Conservation (phyloP, 2,888 invertebrate species). For the Steromphala cineraria region DNA sequence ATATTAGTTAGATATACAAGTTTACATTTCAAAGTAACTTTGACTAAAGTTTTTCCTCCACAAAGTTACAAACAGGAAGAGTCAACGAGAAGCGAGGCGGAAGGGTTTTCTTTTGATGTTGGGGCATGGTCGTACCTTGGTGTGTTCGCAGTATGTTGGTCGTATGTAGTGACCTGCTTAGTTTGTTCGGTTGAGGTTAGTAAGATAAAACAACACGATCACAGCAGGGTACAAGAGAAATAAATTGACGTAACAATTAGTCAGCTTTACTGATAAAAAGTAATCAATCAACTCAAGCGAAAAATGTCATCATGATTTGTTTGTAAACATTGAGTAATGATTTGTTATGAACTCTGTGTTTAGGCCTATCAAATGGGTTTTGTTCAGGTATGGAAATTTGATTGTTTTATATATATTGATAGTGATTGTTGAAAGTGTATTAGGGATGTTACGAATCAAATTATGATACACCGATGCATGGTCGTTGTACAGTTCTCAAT, state of each 20-base stretch:
- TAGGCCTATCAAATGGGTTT: too few species aligned
- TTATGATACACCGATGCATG: too few species aligned
- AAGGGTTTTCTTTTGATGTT: constrained; percentile 15
- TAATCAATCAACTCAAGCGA: neutral
- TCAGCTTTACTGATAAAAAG: neutral
- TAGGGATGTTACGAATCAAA: too few species aligned
- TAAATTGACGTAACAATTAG: neutral
- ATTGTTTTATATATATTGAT: too few species aligned
- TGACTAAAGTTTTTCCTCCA: neutral
- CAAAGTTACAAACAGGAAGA: neutral
- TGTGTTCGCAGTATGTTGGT: constrained; percentile 5
- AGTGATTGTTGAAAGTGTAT: too few species aligned
- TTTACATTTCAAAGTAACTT: neutral
- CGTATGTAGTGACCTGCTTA: neutral
- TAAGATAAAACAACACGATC: neutral
- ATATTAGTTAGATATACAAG: neutral
- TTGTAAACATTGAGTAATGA: neutral
- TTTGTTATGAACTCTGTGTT: too few species aligned
- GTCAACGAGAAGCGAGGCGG: neutral
- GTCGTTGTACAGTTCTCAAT: too few species aligned
- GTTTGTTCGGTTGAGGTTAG: neutral
- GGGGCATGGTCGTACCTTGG: neutral
- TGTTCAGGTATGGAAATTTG: too few species aligned
- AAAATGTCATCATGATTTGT: neutral
- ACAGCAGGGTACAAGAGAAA: neutral